These are phyloP conservation scores for Drosophila nebulosa DNA, from an alignment of 1,140 invertebrate species.

Conservation along the genomic window DNA sequence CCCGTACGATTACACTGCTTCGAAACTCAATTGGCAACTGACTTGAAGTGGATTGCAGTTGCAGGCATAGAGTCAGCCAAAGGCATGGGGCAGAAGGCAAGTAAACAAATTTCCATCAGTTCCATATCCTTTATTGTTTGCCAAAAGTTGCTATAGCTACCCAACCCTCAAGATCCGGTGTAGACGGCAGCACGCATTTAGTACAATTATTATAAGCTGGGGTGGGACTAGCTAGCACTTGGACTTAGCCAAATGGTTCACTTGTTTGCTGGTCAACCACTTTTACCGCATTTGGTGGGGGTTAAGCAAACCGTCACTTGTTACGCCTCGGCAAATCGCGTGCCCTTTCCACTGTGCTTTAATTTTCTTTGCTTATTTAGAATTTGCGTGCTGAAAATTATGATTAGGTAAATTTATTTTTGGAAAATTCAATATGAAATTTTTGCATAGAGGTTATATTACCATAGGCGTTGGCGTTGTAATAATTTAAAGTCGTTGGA, in stretches of 20 bases:
- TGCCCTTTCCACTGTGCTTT: neutral
- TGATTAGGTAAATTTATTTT: slow-evolving; percentile 59
- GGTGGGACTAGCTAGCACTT: slow-evolving; percentile 16
- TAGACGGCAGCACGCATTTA: slow-evolving; percentile 44
- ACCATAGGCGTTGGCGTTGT: neutral
- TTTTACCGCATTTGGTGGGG: slow-evolving; percentile 1
- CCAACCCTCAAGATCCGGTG: slow-evolving; percentile 37
- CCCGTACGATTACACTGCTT: slow-evolving; percentile 11
- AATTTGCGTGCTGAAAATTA: slow-evolving; percentile 58
- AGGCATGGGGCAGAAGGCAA: slow-evolving; percentile 33
- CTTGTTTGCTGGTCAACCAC: slow-evolving; percentile 15
- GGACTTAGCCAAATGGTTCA: neutral
- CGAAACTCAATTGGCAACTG: slow-evolving; percentile 55
- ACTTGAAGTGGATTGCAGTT: slow-evolving; percentile 50
- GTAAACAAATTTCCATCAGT: slow-evolving; percentile 56
- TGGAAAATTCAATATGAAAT: slow-evolving; percentile 27
- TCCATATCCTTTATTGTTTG: slow-evolving; percentile 36
- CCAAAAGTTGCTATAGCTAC: slow-evolving; percentile 71
- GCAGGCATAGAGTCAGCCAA: slow-evolving; percentile 23
- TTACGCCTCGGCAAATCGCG: slow-evolving; percentile 43
- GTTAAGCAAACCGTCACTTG: slow-evolving; percentile 41
- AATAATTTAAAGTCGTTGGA: neutral
- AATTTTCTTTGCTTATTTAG: slow-evolving; percentile 12
- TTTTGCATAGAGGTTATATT: neutral
- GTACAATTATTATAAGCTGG: slow-evolving; percentile 43